Base-by-base conservation (phyloP, 2,797 vertebrate genomes). In the Amazona ochrocephala region DNA sequence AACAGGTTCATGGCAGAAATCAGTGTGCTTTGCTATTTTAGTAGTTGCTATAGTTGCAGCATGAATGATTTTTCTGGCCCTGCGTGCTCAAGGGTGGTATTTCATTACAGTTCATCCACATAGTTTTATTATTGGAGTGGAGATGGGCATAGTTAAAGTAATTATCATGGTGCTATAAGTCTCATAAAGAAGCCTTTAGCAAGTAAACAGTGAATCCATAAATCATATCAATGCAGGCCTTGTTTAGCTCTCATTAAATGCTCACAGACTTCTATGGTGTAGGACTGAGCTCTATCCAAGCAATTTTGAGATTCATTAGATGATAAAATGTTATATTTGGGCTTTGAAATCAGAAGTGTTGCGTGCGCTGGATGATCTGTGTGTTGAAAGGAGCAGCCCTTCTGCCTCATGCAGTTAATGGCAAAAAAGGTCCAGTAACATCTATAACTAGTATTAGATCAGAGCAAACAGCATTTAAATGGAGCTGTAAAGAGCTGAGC, bases 1-100 rank as follows among this genome's bases (percentile, higher is more conserved):
- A 93, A 44, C 94, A 96, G 93, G 96, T 95, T 93, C 76, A 54
- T 95, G 95, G 9, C 94, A 95, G 90, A 94, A 91, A 90, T 56
- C 75, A 23, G 41, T 27, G 92, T 67, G 92, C 91, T 91, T 89
- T 91, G 44, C 61, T 93, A 91, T 95, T 97, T 96, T 94, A 87
- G 94, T 64, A 73, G 95, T 95, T 95, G 91, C 94, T 85, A 85
- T 93, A 91, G 94, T 72, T 92, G 93, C 93, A 84, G 89, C 67
- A 9, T 72, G 84, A 60, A 72, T 53, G 84, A 21, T 64, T 93
- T 91, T 67, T 51, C 76, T 83, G 56, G 61, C 92, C 91, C 86
- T 24, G 76, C 37, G 0, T 2, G 13, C 72, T 29, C 64, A 62
- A 3, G 89, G 73, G 30, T 45, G 87, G 61, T 74, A 61, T 94